A percentile compares a stretch with the other conserved stretches of the same genome.
Conservation (phyloP, 2,888 invertebrate species). For the Pollenia amentaria region DNA sequence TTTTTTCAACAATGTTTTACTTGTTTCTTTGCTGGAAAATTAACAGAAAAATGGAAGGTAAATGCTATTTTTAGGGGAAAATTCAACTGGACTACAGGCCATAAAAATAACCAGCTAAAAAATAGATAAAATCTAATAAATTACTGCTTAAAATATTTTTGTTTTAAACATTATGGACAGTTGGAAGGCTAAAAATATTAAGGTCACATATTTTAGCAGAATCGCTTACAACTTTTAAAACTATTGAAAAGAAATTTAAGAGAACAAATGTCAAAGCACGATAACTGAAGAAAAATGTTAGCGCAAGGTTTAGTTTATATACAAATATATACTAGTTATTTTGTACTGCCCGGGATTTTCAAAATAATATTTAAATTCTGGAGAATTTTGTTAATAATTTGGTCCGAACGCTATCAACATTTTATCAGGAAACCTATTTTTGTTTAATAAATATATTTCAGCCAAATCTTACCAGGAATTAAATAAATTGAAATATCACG, state of each 20-base stretch:
- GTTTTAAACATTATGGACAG: not conserved
- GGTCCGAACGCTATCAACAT: no score
- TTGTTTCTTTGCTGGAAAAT: not conserved
- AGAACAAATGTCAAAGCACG: not conserved
- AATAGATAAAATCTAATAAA: not conserved
- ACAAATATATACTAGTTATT: no score
- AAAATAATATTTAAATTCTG: no score
- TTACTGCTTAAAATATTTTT: not conserved
- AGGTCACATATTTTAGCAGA: not conserved
- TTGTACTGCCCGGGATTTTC: no score
- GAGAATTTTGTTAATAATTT: no score
- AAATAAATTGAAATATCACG: no score
- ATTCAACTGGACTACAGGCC: not conserved
- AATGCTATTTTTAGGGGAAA: not conserved
- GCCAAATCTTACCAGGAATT: no score
- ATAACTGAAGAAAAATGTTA: not conserved
- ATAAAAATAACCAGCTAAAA: not conserved
- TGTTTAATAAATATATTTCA: no score
- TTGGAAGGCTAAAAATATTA: not conserved
- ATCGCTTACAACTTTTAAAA: no score
- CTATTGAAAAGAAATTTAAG: no score
- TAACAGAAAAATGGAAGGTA: not conserved
- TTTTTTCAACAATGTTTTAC: not conserved
- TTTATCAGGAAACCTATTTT: no score
- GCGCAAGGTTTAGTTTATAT: no score